Evolutionary conservation across 1,140 invertebrate genomes (phyloP), one percentile per base, ranked within the genome.

Genomic region (Chrysopa pallens): DNA sequence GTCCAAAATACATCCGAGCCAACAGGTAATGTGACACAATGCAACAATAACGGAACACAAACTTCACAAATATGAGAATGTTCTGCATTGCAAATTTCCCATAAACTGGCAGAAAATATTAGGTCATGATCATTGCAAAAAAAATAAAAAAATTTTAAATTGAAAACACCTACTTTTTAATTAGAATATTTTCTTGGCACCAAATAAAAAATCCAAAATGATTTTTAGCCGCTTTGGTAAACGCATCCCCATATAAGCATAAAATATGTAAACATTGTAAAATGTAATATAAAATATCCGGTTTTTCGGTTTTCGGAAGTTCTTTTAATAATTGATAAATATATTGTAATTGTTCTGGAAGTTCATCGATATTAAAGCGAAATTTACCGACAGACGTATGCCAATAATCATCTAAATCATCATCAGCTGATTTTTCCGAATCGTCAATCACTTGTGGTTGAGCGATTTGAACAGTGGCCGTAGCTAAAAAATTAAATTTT

Each of bases 1-100:
- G 81, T 76, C 87, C 93, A 98, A 56, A 98, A 90, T 11, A 94
- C 82, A 56, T 97, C 91, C 0, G 82, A 80, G 6, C 94, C 95
- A 47, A 79, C 80, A 0, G 88, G 82, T 38, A 98, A 67, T 0
- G 92, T 93, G 29, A 97, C 79, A 56, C 89, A 94, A 64, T 98
- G 93, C 33, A 98, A 65, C 42, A 99, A 63, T 31, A 99, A 67
- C 0, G 91, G 90, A 9, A 93, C 91, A 35, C 76, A 74, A 38
- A 89, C 78, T 60, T 88, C 82, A 45, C 88, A 81, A 49, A 96
- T 84, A 56, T 95, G 89, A 1, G 91, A 93, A 57, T 89, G 82
- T 48, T 93, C 87, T 1, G 87, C 83, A 64, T 89, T 86, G 50
- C 95, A 76, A 40, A 94, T 68, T 50, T 84, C 80, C 94, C 94